A percentile compares a stretch with the other conserved stretches of the same genome.
Evolutionary conservation across 2,888 invertebrate genomes (phyloP).

Genomic region (Herminia tarsipennalis): DNA sequence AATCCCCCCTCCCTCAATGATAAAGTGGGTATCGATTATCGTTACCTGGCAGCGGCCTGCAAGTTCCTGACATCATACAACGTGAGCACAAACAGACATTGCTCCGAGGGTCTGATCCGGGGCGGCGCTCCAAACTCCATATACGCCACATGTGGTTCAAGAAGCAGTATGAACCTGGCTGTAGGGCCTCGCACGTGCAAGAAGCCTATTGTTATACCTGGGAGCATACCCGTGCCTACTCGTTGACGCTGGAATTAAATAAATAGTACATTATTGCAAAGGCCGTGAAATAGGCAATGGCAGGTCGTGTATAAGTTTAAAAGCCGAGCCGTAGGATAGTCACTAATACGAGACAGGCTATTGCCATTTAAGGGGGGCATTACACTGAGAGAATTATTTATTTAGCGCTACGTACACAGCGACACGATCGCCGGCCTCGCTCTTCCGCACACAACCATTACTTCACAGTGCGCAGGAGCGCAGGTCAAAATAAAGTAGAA

Average conservation of each 20-base stretch:
- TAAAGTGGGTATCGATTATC: too few relatives aligned
- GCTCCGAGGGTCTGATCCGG: constrained; percentile 57
- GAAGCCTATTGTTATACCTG: constrained; percentile 70
- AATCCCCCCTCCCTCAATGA: too few relatives aligned
- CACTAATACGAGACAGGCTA: too few relatives aligned
- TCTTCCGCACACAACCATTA: too few relatives aligned
- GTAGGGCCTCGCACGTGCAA: constrained; percentile 61
- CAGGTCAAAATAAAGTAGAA: too few relatives aligned
- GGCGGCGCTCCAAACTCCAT: constrained; percentile 63
- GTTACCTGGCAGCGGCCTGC: constrained; percentile 60
- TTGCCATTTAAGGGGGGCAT: not conserved
- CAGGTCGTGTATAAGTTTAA: too few relatives aligned
- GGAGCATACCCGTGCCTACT: constrained; percentile 61
- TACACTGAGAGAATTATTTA: too few relatives aligned
- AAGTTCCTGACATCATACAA: constrained; percentile 61
- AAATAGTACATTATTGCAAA: not conserved
- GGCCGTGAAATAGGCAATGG: not conserved
- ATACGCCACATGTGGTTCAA: constrained; percentile 68
- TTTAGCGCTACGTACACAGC: too few relatives aligned
- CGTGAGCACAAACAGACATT: constrained; percentile 65
- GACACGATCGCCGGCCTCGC: too few relatives aligned
- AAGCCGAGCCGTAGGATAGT: too few relatives aligned
- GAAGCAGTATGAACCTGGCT: constrained; percentile 61
- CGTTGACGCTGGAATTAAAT: constrained; percentile 52
- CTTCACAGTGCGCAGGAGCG: too few relatives aligned